Percentiles rank a stretch among this genome's conserved stretches.
phyloP scores from a whole-genome alignment of 1,140 invertebrate species.

The Aphidius ervi region DNA sequence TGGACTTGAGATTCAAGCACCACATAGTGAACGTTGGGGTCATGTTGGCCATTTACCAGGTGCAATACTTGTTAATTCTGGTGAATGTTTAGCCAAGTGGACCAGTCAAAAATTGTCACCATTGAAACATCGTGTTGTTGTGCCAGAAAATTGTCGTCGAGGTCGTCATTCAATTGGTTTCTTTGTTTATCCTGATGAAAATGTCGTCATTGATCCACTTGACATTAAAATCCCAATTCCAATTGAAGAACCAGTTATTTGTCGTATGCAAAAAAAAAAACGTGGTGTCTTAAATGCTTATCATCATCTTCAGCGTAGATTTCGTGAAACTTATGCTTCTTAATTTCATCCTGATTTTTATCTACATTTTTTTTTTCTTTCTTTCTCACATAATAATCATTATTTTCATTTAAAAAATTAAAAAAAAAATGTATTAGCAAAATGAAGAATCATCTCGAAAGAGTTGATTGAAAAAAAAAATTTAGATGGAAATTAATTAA shows the following conservation, averaged over 20 bases:
- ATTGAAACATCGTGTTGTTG: constrained; percentile 69
- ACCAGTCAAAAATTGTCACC: constrained; percentile 67
- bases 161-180: constrained; percentile 70
- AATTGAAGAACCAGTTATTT: constrained; percentile 40
- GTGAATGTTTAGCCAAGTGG: constrained; percentile 73
- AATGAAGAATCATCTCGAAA: no score
- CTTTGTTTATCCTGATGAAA: constrained; percentile 71
- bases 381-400: no score
- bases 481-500: no score
- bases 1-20: constrained; percentile 61
- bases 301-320: constrained; percentile 65
- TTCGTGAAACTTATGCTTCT: constrained; percentile 65
- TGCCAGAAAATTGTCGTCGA: constrained; percentile 61
- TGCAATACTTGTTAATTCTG: constrained; percentile 73
- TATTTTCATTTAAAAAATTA: no score
- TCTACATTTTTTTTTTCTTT: no score
- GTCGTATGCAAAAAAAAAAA: constrained; percentile 51
- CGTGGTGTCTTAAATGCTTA: constrained; percentile 63
- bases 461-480: no score
- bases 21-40: constrained; percentile 66
- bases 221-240: constrained; percentile 50
- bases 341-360: constrained; percentile 25
- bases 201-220: constrained; percentile 57
- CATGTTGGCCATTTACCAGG: constrained; percentile 73
- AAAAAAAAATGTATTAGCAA: no score